These are phyloP conservation scores for Corvus cornix DNA, from an alignment of 2,113 vertebrate genomes.

Conservation along the genomic window DNA sequence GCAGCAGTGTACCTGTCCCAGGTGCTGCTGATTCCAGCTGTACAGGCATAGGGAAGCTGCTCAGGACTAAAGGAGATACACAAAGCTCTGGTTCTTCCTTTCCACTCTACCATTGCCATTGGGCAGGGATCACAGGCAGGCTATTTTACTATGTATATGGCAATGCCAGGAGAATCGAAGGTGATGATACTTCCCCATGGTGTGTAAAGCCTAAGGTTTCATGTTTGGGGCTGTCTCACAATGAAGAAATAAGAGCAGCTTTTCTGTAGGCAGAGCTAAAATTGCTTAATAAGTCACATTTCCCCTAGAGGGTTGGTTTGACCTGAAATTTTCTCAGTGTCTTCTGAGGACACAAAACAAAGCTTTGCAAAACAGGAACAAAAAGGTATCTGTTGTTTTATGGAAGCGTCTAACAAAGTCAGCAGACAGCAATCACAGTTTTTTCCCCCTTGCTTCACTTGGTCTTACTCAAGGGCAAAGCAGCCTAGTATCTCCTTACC, in stretches of 20 bases:
- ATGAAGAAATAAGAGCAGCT: background rate
- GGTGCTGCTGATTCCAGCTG: background rate
- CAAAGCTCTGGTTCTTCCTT: background rate
- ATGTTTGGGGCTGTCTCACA: background rate
- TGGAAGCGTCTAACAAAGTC: background rate
- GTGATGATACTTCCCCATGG: background rate
- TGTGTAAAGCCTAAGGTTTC: background rate
- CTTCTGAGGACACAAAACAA: background rate
- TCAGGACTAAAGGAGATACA: background rate
- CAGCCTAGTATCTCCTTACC: background rate
- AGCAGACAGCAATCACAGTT: background rate
- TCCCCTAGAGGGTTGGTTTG: background rate
- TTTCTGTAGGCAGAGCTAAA: background rate
- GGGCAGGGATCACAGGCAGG: background rate
- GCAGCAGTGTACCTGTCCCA: background rate
- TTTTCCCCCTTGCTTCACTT: background rate
- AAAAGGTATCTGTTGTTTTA: background rate
- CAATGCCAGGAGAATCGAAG: background rate
- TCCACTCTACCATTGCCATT: background rate
- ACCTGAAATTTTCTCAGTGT: conserved; percentile 19
- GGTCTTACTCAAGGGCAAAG: background rate
- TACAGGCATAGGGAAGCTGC: background rate
- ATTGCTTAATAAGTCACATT: background rate
- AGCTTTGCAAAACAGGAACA: background rate
- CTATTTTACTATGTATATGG: background rate